phyloP scores from a whole-genome alignment of 2,888 invertebrate genomes.

The Ligdia adustata region DNA sequence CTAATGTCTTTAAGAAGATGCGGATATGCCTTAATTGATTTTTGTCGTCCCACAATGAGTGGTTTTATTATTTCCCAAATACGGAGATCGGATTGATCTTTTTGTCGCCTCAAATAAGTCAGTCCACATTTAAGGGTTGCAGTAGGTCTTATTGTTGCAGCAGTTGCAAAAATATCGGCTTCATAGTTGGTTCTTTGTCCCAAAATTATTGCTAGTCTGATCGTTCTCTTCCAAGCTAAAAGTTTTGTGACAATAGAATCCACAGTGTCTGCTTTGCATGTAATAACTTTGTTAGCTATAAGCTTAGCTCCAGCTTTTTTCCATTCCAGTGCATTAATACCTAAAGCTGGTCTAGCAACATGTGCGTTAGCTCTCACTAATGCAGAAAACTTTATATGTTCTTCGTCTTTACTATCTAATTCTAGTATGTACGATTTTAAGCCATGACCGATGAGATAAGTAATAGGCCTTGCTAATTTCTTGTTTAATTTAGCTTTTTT shows the following conservation, averaged over 20 bases:
- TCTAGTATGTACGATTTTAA: conserved; percentile 29
- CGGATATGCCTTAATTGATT: conserved; percentile 22
- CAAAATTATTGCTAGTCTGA: conserved; percentile 48
- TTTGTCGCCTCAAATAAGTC: conserved; percentile 36
- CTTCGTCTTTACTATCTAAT: conserved; percentile 27
- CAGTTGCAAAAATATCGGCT: conserved; percentile 36
- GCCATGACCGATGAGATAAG: conserved; percentile 29
- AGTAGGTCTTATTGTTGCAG: conserved; percentile 44
- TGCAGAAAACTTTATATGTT: conserved; percentile 37
- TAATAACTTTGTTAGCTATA: conserved; percentile 48
- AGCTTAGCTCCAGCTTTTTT: conserved; percentile 52
- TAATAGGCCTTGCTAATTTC: conserved; percentile 30
- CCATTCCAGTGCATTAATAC: conserved; percentile 50
- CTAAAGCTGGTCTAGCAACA: conserved; percentile 45
- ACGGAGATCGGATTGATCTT: conserved; percentile 34
- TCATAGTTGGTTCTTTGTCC: conserved; percentile 41
- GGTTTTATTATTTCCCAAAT: conserved; percentile 55
- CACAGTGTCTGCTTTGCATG: conserved; percentile 42
- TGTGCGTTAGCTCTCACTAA: conserved; percentile 53
- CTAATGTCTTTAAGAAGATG: conserved; percentile 23
- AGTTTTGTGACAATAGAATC: conserved; percentile 40
- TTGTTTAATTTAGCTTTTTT: conserved; percentile 15
- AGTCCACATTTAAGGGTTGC: conserved; percentile 49
- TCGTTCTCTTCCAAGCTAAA: conserved; percentile 46
- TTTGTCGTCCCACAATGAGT: conserved; percentile 37